Base-by-base conservation (phyloP, 2,113 vertebrate genomes). In the Geothlypis trichas region DNA sequence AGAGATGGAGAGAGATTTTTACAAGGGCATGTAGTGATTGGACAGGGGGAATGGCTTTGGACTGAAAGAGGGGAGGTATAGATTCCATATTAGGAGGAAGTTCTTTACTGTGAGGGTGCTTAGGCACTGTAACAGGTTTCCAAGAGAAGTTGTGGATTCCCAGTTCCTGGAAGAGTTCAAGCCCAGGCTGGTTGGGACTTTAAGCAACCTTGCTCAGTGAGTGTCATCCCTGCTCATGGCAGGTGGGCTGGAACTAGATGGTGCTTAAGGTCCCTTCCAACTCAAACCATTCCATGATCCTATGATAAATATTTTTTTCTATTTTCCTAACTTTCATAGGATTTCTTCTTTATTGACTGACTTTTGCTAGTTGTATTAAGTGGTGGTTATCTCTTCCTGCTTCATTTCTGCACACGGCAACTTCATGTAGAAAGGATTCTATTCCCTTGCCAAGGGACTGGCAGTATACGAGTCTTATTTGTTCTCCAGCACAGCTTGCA, bases 21-120 rank as follows among this genome's bases (percentile, higher is more conserved):
- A 75, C 46, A 37, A 13, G 59, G 33, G 16, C 30, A 41, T 22
- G 13, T 31, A 41, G 30, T 22, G n/a, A 68, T 18, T 12, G 7
- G 47, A 41, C 6, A 30, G 17, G 10, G 3, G 8, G 1, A 76
- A 47, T 13, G 21, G 19, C 24, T 83, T 62, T 26, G n/a, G 61
- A 62, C 30, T 47, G 55, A 26, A 68, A 54, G 28, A 61, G 14
- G 5, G 4, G 14, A 54, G 24, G 41, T 47, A 75, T 62, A 13
- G n/a, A 33, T 47, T 62, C 49, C 30, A 6, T 35, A 61, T 19
- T 19, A 31, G 14, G 30, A 75, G 35, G 47, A 47, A 83, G 19
- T 55, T 55, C 9, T 54, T 55, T 75, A 55, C 24, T 0, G 0
- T 76, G n/a, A 31, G 30, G 10, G 11, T 76, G 26, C 1, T 31